Conservation (phyloP, 2,888 invertebrate species). For the Pyrochroa serraticornis region DNA sequence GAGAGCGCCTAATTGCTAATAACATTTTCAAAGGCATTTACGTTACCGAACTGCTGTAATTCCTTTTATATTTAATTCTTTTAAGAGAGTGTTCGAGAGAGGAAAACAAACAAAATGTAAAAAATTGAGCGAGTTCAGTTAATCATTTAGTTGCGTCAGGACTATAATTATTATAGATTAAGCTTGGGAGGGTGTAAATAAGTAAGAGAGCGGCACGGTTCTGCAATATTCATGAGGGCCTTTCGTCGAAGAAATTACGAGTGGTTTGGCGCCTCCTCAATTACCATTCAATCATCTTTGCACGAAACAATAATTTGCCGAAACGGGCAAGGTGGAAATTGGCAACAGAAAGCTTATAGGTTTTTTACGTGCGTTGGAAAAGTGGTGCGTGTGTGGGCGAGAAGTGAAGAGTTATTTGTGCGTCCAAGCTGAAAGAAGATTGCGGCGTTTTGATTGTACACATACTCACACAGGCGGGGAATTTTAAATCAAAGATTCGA, state of each 20-base stretch:
- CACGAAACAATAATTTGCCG: slow-evolving; percentile 21
- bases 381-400: slow-evolving; percentile 6
- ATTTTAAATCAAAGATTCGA: slow-evolving; percentile 36
- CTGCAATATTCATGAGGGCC: slow-evolving; percentile 15
- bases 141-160: slow-evolving; percentile 4
- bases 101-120: slow-evolving; percentile 13
- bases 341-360: slow-evolving; percentile 13
- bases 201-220: background rate
- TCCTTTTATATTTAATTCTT: slow-evolving; percentile 22
- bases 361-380: slow-evolving; percentile 17
- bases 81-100: background rate
- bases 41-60: slow-evolving; percentile 24
- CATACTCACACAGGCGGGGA: slow-evolving; percentile 18
- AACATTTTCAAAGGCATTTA: slow-evolving; percentile 28
- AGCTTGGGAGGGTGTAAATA: background rate
- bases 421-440: slow-evolving; percentile 14
- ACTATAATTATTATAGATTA: background rate
- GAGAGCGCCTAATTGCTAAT: slow-evolving; percentile 27
- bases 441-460: slow-evolving; percentile 46
- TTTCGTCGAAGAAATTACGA: slow-evolving; percentile 13
- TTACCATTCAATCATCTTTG: slow-evolving; percentile 19
- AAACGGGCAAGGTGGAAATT: slow-evolving; percentile 21
- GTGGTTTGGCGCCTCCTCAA: slow-evolving; percentile 15
- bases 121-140: background rate
- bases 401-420: slow-evolving; percentile 9